Evolutionary conservation across 2,113 vertebrate species (phyloP), one percentile per base, ranked within the genome.

Genomic region (Leptobrachium ailaonicum): DNA sequence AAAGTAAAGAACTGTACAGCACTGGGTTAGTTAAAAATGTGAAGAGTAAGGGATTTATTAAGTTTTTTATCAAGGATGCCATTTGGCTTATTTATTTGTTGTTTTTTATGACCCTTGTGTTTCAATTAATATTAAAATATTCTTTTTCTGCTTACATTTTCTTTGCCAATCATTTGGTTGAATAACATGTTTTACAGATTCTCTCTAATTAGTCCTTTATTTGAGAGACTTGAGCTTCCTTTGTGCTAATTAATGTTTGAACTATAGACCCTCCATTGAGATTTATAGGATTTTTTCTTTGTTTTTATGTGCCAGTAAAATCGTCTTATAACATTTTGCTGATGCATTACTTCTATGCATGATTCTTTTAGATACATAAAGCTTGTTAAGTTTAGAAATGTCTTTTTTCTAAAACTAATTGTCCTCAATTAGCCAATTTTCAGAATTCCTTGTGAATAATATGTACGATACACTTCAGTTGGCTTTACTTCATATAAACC

Each of bases 211-310:
- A 68, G 45, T 40, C 11, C 6, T n/a, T 68, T 6, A 53, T 66
- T 54, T 76, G 13, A 47, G 44, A 47, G 64, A 56, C 63, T 76
- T 53, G 41, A 41, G 3, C 41, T 53, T 76, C 75, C 3, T 63
- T 76, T 68, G 47, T n/a, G 75, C 32, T 66, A 76, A 76, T 67
- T 76, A 76, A 54, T 68, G 41, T 62, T 54, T 76, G 75, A 76
- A 68, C 75, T 76, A 47, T 76, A 32, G 42, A 54, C 47, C 32
- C 12, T 74, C 58, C 14, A 44, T 63, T 63, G 41, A 45, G 58
- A 60, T 43, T 9, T 67, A 10, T 4, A 32, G 20, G 20, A 76
- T 67, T 11, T 11, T 60, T 60, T 67, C 42, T 76, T 13, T 14
- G 4, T 54, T 42, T 67, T 62, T 13, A 63, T 42, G 45, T 67